Percentiles rank a stretch among this genome's conserved stretches.
These are phyloP conservation scores for Gambusia affinis DNA, from an alignment of 2,113 vertebrate species.

Conservation along the genomic window DNA sequence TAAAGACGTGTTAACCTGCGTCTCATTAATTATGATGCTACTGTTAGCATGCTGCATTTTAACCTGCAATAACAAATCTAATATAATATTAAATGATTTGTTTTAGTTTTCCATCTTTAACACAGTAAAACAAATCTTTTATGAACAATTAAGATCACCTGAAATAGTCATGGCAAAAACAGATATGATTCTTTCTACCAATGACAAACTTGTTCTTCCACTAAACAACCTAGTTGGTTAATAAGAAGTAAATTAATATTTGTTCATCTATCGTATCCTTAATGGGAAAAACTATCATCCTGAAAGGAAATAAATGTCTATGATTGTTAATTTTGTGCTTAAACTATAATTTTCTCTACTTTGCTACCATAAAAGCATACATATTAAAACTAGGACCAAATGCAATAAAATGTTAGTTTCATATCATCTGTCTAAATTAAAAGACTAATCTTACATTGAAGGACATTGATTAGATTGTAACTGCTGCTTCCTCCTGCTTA, in stretches of 20 bases:
- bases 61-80: background rate
- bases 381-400: background rate
- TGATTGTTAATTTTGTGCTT: background rate
- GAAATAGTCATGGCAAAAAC: background rate
- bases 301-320: background rate
- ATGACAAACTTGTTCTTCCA: background rate
- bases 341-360: background rate
- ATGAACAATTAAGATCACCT: background rate
- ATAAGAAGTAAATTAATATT: background rate
- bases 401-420: background rate
- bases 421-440: background rate
- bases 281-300: too few relatives aligned
- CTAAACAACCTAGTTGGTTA: background rate
- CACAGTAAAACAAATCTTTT: background rate
- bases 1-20: conserved; percentile 21
- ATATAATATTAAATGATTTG: background rate
- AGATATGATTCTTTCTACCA: background rate
- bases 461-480: too few relatives aligned
- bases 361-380: background rate
- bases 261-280: background rate
- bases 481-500: too few relatives aligned
- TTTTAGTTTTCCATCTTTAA: background rate
- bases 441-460: too few relatives aligned
- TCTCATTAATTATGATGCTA: background rate
- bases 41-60: background rate